Evolutionary conservation across 2,888 invertebrate genomes (phyloP), one percentile per base, ranked within the genome.

Genomic region (Sepioteuthis lessoniana): DNA sequence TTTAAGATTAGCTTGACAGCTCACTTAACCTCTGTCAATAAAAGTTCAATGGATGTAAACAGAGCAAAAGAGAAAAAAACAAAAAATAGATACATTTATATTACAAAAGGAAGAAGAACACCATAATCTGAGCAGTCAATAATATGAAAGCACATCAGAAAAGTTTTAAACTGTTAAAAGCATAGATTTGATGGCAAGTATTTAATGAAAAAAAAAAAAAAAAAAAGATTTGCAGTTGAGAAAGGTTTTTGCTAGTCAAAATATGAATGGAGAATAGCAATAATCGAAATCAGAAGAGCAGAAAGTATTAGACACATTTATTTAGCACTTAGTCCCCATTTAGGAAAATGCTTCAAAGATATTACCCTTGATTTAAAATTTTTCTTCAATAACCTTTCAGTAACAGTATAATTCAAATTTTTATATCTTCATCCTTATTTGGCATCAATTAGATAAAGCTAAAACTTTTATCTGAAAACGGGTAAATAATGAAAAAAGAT

Each of bases 21-120:
- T 35, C 76, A 76, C 76, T 76, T 76, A 76, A 76, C 76, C 76
- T 76, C n/a, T 76, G 76, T n/a, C 76, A 76, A 76, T 76, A n/a
- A 8, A 76, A 76, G 76, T 76, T 35, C n/a, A n/a, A 76, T 76
- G 13, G 76, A n/a, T 76, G n/a, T 76, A 76, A 76, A 76, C n/a
- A n/a, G 76, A 13, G 35, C 1, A 10, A 35, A 10, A n/a, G 76
- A n/a, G 76, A 31, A 1, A n/a, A 4, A 16, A 16, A 35, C 10
- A 76, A 16, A 76, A n/a, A 35, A n/a, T 42, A n/a, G 3, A 76
- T n/a, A n/a, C 19, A 76, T 16, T 76, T 76, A 76, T 76, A 76
- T 8, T 76, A n/a, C n/a, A 76, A 76, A 42, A 76, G n/a, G 31
- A 76, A 76, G n/a, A 31, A n/a, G n/a, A 76, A 7, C n/a, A 16